Base-by-base conservation (phyloP, 2,797 vertebrate species). In the Apodemus agrarius region DNA sequence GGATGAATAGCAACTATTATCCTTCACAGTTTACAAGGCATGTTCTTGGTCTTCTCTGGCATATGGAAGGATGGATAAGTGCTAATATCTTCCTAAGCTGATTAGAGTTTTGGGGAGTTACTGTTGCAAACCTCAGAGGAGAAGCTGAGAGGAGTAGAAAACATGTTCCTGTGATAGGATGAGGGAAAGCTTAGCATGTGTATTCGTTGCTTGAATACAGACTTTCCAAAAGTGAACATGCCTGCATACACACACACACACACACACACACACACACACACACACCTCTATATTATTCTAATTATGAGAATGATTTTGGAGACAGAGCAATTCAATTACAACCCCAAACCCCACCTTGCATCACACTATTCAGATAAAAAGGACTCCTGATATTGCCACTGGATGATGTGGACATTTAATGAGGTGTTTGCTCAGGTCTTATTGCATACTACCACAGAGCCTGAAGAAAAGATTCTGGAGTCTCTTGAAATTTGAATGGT, bases 151-250 rank as follows among this genome's bases (percentile, higher is more conserved):
- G 21, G 49, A 74, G 31, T 3, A 10, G 61, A 52, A 84, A 89
- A 21, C 6, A 6, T 26, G 43, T 46, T 82, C 26, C 24, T 74
- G 12, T 8, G 1, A 54, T 63, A 69, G 29, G 31, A 37, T 49
- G 37, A n/a, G 49, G 37, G n/a, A 37, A 83, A 24, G n/a, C 6
- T 40, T 61, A 90, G 16, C 7, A 17, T 46, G 10, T 63, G 52
- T 49, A 31, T 49, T n/a, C 17, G 61, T 57, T 52, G 11, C 2
- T 34, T 19, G 31, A 29, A 9, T 57, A 61, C 16, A 74, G 31
- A 72, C 22, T 40, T n/a, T 11, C 26, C 0, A 0, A 1, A 40
- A 29, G 12, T 8, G 0, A n/a, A 22, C 16, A 4, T 3, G 3
- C 10, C 2, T 26, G 16, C 4, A 21, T 14, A 1, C 14, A 10